phyloP scores from a whole-genome alignment of 2,888 invertebrate genomes.

The Athripsodes cinereus region DNA sequence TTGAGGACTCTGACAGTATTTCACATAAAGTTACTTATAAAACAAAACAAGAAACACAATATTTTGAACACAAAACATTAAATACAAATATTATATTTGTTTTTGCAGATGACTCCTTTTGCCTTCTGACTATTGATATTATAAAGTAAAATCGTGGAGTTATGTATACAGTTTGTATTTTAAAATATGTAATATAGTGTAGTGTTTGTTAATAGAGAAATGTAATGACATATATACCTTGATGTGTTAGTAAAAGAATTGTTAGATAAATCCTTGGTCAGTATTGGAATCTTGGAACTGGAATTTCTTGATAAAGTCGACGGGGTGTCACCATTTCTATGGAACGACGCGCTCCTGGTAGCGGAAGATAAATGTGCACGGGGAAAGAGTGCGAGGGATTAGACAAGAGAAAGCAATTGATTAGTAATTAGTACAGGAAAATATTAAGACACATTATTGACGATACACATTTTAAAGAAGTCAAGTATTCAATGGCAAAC shows the following conservation, averaged over 20 bases:
- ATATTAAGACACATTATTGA: too few relatives aligned
- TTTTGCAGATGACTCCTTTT: too few relatives aligned
- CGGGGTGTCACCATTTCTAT: conserved; percentile 12
- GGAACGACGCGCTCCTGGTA: conserved; percentile 28
- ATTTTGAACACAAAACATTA: too few relatives aligned
- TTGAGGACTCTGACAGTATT: too few relatives aligned
- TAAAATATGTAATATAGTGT: neutral
- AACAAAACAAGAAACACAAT: too few relatives aligned
- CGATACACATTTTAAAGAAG: too few relatives aligned
- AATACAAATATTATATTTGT: too few relatives aligned
- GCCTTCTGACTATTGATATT: too few relatives aligned
- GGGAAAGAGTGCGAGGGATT: neutral
- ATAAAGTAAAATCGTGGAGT: too few relatives aligned
- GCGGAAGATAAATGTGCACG: conserved; percentile 31
- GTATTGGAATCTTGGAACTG: conserved; percentile 24
- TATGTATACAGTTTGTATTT: too few relatives aligned
- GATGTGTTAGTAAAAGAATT: conserved; percentile 12
- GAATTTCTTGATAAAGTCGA: conserved; percentile 15
- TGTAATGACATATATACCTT: conserved; percentile 9
- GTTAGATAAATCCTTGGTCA: conserved; percentile 23
- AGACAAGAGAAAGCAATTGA: conserved; percentile 1
- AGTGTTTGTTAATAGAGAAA: neutral
- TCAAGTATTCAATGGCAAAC: too few relatives aligned
- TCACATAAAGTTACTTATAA: too few relatives aligned
- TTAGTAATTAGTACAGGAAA: neutral